phyloP scores from a whole-genome alignment of 1,140 invertebrate species.

The Heliothis virescens region DNA sequence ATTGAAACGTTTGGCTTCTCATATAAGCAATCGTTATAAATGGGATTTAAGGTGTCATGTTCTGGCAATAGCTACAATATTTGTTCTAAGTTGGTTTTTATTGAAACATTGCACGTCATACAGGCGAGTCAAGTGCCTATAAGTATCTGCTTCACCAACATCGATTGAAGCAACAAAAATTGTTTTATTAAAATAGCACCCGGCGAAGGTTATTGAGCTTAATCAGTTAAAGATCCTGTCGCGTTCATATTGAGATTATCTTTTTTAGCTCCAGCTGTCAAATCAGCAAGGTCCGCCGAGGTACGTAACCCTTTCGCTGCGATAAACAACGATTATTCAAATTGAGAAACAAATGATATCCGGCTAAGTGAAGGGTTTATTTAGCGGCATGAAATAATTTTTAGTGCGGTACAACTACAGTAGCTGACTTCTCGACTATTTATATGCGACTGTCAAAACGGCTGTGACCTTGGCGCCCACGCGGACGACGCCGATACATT shows the following conservation, averaged over 20 bases:
- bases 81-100: slow-evolving; percentile 11
- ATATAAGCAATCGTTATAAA: slow-evolving; percentile 42
- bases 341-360: slow-evolving; percentile 79
- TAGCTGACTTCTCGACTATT: slow-evolving; percentile 71
- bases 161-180: slow-evolving; percentile 8
- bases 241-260: slow-evolving; percentile 26
- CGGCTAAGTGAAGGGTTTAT: slow-evolving; percentile 65
- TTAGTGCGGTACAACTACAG: slow-evolving; percentile 60
- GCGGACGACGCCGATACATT: slow-evolving; percentile 78
- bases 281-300: slow-evolving; percentile 56
- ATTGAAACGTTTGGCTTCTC: slow-evolving; percentile 61
- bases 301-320: slow-evolving; percentile 71
- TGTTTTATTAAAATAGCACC: not conserved
- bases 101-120: slow-evolving; percentile 6
- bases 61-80: slow-evolving; percentile 20
- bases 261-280: slow-evolving; percentile 39
- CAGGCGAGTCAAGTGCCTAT: not conserved
- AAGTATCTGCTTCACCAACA: not conserved
- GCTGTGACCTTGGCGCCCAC: slow-evolving; percentile 82
- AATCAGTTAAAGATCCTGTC: slow-evolving; percentile 22
- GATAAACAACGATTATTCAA: slow-evolving; percentile 69
- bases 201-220: slow-evolving; percentile 12
- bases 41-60: slow-evolving; percentile 49
- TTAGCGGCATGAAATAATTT: slow-evolving; percentile 60
- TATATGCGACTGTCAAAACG: slow-evolving; percentile 84